These are phyloP conservation scores for Macrosoma leucophasiata DNA, from an alignment of 2,888 invertebrate genomes.

Conservation along the genomic window DNA sequence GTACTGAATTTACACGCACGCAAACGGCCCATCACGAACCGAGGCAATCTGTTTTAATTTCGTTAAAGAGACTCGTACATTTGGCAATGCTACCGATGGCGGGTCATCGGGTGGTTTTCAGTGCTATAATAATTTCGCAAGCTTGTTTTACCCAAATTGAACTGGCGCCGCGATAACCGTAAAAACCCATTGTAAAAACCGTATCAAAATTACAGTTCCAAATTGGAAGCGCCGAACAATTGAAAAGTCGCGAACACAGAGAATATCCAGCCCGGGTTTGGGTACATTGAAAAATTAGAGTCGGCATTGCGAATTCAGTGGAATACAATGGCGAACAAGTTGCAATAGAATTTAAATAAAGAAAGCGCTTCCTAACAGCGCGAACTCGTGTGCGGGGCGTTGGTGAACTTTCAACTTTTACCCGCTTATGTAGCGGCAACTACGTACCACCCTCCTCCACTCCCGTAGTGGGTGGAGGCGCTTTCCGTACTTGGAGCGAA, in stretches of 20 bases:
- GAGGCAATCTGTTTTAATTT: slow-evolving; percentile 56
- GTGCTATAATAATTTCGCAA: slow-evolving; percentile 41
- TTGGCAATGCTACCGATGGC: slow-evolving; percentile 33
- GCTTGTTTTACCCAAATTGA: slow-evolving; percentile 52
- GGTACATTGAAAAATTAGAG: slow-evolving; percentile 58
- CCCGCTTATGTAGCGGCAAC: slow-evolving; percentile 53
- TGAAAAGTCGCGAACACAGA: slow-evolving; percentile 38
- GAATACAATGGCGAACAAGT: slow-evolving; percentile 70
- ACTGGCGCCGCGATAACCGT: slow-evolving; percentile 31
- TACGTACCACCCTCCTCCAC: slow-evolving; percentile 33
- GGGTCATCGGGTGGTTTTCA: slow-evolving; percentile 35
- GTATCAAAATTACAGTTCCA: slow-evolving; percentile 38
- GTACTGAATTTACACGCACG: slow-evolving; percentile 44
- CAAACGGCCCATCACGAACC: slow-evolving; percentile 47
- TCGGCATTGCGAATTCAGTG: slow-evolving; percentile 54
- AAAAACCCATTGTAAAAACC: slow-evolving; percentile 36
- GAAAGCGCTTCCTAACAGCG: slow-evolving; percentile 64
- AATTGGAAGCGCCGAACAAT: slow-evolving; percentile 48
- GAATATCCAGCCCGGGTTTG: slow-evolving; percentile 30
- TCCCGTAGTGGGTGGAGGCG: slow-evolving; percentile 31
- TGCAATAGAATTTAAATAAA: slow-evolving; percentile 76
- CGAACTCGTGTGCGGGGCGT: slow-evolving; percentile 60
- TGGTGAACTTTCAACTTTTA: slow-evolving; percentile 75
- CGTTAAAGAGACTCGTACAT: slow-evolving; percentile 41
- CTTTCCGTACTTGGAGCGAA: slow-evolving; percentile 70